Conservation (phyloP, 1,140 invertebrate species). For the Temnothorax nylanderi region DNA sequence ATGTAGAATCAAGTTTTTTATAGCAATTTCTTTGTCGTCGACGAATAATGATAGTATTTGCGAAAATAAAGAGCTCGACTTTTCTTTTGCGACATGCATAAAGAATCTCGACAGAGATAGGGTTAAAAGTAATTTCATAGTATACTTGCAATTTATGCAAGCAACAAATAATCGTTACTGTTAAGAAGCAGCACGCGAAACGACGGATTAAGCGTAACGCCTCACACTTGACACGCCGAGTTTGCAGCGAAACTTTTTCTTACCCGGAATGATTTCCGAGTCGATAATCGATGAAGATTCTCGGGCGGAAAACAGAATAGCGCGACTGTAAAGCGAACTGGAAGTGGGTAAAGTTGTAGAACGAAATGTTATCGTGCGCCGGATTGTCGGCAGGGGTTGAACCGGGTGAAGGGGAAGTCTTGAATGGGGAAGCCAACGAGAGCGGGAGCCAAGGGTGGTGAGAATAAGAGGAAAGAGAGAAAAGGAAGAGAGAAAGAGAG, state of each 20-base stretch:
- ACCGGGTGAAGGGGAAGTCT: slow-evolving; percentile 79
- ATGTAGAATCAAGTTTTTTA: background rate
- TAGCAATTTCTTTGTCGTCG: background rate
- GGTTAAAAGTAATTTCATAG: background rate
- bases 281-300: slow-evolving; percentile 74
- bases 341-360: slow-evolving; percentile 83
- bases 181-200: slow-evolving; percentile 18
- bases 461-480: slow-evolving; percentile 73
- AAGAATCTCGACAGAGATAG: background rate
- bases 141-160: background rate
- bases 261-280: slow-evolving; percentile 62
- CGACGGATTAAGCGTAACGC: slow-evolving; percentile 42
- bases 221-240: slow-evolving; percentile 65
- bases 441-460: slow-evolving; percentile 57
- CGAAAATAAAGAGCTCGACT: background rate
- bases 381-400: slow-evolving; percentile 78
- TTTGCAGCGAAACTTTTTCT: slow-evolving; percentile 63
- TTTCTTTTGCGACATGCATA: background rate
- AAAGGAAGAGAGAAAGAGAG: slow-evolving; percentile 52
- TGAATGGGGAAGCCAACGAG: slow-evolving; percentile 81
- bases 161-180: slow-evolving; percentile 22
- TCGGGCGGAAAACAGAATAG: slow-evolving; percentile 62
- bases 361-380: slow-evolving; percentile 83
- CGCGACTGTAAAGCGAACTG: slow-evolving; percentile 76
- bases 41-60: background rate